Evolutionary conservation across 2,113 vertebrate genomes (phyloP), one percentile per base, ranked within the genome.

Genomic region (Oenanthe melanoleuca): DNA sequence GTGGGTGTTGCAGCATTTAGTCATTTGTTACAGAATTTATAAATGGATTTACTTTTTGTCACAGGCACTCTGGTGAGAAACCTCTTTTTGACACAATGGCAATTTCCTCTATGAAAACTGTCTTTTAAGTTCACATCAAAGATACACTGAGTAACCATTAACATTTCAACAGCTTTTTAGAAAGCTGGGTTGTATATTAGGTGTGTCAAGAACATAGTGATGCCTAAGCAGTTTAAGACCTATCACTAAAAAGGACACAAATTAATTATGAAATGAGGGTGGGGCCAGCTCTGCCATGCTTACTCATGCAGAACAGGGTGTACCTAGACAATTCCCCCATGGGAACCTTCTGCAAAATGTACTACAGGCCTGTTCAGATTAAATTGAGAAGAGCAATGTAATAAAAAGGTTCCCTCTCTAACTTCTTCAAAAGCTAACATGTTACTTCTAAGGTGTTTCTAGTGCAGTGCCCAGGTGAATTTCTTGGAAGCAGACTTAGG

Each of bases 21-120:
- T 31, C 6, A 65, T 90, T 94, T 89, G 50, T 89, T 90, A 80
- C 40, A 59, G 49, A 80, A 67, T 57, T 82, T 77, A 59, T 33
- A 91, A 69, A 91, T 31, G 63, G 61, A 55, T 91, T 97, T 92
- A 86, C 31, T 82, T 86, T 79, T 67, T 93, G 63, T 66, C 61
- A 73, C 81, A 77, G 37, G 24, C 28, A 0, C 44, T 53, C 52
- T 71, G 24, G 47, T 37, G 31, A 89, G 52, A 93, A 95, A 88
- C 11, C n/a, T 75, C 45, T 79, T 77, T 59, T 80, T 94, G 74
- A 93, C 61, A 82, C 34, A 83, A 83, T 34, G 56, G 40, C 45
- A 93, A 74, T 60, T 89, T 89, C 29, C 83, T 83, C 64, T 66
- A 59, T 19, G 50, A 78, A 91, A 88, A 73, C 13, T 37, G 60